Base-by-base conservation (phyloP, 2,888 invertebrate genomes). In the Trichopria drosophilae region DNA sequence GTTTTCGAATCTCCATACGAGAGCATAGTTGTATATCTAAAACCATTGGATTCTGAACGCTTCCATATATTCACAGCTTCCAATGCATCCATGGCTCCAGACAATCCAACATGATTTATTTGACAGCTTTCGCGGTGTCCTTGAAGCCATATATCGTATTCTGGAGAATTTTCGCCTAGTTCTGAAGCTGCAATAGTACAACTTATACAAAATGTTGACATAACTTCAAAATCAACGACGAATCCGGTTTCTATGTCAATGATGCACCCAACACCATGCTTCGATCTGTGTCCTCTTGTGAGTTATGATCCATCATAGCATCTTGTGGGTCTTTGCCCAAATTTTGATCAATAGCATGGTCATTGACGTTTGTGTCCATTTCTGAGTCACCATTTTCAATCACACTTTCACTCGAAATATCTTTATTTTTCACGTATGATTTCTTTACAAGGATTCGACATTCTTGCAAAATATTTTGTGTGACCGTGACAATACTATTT, bases 251-350 rank as follows among this genome's bases (percentile, higher is more conserved):
- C 15, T 18, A 49, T 16, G 9, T 56, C 53, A 35, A 60, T 51
- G 4, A 57, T 55, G 16, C 41, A 56, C 10, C 58, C 53, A 34
- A 60, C 50, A 9, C 58, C 55, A 40, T 58, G 53, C 24, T 57
- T 57, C 3, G 57, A 60, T 42, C 51, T 58, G 29, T 43, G 51
- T 4, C 55, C 53, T n/a, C 58, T 40, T 7, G 58, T 58, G 26
- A 43, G 37, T 53, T 55, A 60, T 6, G 55, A 49, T 19, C 55
- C 57, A 47, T 60, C 58, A 46, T 46, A 57, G 45, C 51, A n/a
- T n/a, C n/a, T n/a, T n/a, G n/a, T n/a, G n/a, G n/a, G n/a, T n/a
- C n/a, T n/a, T n/a, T n/a, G n/a, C n/a, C n/a, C n/a, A n/a, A n/a
- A n/a, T n/a, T n/a, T n/a, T n/a, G n/a, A n/a, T n/a, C n/a, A n/a